These are phyloP conservation scores for Malacosoma neustria DNA, from an alignment of 2,888 invertebrate species.

Conservation along the genomic window DNA sequence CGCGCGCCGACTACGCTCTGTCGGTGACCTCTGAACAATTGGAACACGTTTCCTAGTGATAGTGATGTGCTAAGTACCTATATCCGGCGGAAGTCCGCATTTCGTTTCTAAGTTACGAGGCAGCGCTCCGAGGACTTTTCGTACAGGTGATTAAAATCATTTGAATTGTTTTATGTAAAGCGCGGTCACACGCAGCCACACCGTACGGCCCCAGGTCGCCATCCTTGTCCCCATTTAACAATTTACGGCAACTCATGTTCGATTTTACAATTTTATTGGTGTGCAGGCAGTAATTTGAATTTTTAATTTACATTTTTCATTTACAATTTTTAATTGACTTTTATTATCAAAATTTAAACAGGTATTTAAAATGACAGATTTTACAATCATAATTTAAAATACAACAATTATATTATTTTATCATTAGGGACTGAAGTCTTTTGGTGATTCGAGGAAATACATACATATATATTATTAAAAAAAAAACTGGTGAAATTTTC, in stretches of 20 bases:
- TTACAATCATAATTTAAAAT: too few species aligned
- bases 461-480: too few species aligned
- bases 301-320: too few species aligned
- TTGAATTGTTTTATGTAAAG: slow-evolving; percentile 23
- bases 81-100: slow-evolving; percentile 38
- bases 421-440: too few species aligned
- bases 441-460: too few species aligned
- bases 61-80: slow-evolving; percentile 49
- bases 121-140: slow-evolving; percentile 29
- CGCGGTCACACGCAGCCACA: slow-evolving; percentile 25
- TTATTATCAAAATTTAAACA: neutral
- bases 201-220: slow-evolving; percentile 35
- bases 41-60: slow-evolving; percentile 52
- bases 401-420: too few species aligned
- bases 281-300: slow-evolving; percentile 13
- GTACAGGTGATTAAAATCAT: slow-evolving; percentile 40
- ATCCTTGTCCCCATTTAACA: slow-evolving; percentile 69
- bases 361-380: too few species aligned
- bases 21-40: slow-evolving; percentile 55
- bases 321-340: neutral
- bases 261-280: slow-evolving; percentile 38
- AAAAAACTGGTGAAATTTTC: too few species aligned
- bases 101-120: slow-evolving; percentile 28
- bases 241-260: slow-evolving; percentile 53
- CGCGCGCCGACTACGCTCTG: slow-evolving; percentile 61